These are phyloP conservation scores for Crioceris asparagi DNA, from an alignment of 2,888 invertebrate genomes.

Conservation along the genomic window DNA sequence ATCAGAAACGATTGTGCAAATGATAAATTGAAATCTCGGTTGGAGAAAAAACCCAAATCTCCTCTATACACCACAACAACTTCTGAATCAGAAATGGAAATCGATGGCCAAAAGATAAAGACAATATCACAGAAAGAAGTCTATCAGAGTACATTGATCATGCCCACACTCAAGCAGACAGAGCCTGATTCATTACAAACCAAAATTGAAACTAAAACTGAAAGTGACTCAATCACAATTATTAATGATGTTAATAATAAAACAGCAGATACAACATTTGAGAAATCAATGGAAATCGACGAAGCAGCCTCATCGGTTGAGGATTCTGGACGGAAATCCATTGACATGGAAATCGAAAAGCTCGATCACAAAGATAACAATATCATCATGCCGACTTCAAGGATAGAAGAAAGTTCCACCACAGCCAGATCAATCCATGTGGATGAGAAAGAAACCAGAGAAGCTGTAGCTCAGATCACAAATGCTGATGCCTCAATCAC, in stretches of 20 bases:
- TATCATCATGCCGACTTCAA: slow-evolving; percentile 5
- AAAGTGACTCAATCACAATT: not conserved
- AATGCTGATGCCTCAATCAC: not conserved
- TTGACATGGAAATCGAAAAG: slow-evolving; percentile 29
- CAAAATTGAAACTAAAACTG: slow-evolving; percentile 11
- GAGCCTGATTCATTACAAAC: slow-evolving; percentile 10
- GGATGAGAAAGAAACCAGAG: not conserved
- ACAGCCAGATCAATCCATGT: not conserved
- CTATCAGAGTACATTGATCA: slow-evolving; percentile 23
- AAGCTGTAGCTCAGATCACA: not conserved
- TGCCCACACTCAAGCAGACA: slow-evolving; percentile 14
- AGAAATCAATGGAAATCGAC: slow-evolving; percentile 12
- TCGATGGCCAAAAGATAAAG: slow-evolving; percentile 39
- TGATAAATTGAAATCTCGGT: slow-evolving; percentile 6
- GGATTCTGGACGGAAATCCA: slow-evolving; percentile 24
- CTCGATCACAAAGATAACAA: slow-evolving; percentile 20
- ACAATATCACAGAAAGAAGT: slow-evolving; percentile 36
- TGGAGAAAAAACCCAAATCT: slow-evolving; percentile 22
- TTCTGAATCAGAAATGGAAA: slow-evolving; percentile 39
- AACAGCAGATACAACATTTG: slow-evolving; percentile 8
- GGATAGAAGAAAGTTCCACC: not conserved
- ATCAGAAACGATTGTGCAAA: slow-evolving; percentile 14
- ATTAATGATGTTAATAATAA: slow-evolving; percentile 8
- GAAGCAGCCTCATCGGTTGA: slow-evolving; percentile 6
- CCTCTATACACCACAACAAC: slow-evolving; percentile 31